These are phyloP conservation scores for Ceriagrion tenellum DNA, from an alignment of 2,888 invertebrate genomes.

Conservation along the genomic window DNA sequence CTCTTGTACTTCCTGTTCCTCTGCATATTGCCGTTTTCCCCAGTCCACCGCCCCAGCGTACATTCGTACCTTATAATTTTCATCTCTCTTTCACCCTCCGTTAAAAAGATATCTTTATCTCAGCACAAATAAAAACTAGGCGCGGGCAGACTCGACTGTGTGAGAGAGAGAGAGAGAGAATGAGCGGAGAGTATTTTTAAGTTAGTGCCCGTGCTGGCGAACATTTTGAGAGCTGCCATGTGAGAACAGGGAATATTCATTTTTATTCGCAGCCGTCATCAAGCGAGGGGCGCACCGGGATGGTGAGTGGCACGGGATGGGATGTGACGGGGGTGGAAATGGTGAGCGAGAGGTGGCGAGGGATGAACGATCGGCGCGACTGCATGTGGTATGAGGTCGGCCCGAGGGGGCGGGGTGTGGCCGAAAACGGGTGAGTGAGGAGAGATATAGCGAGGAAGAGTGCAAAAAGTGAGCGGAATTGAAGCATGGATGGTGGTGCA, in stretches of 20 bases:
- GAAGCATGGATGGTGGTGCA: neutral
- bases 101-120: conserved; percentile 26
- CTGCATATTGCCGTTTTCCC: neutral
- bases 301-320: too few relatives aligned
- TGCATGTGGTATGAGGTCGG: neutral
- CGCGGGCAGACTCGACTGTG: too few relatives aligned
- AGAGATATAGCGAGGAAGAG: neutral
- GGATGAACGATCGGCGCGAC: neutral
- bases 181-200: too few relatives aligned
- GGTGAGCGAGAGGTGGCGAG: conserved; percentile 40
- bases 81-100: neutral
- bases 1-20: neutral
- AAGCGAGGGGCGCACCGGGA: neutral
- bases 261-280: conserved; percentile 30
- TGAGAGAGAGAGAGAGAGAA: neutral
- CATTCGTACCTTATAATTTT: conserved; percentile 3
- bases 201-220: neutral
- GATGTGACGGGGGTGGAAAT: too few relatives aligned
- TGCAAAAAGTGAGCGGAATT: neutral
- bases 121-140: neutral
- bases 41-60: neutral
- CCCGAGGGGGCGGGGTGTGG: neutral
- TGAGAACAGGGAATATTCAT: conserved; percentile 1
- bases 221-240: conserved; percentile 34
- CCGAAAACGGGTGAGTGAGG: neutral